A percentile compares a stretch with the other conserved stretches of the same genome.
Evolutionary conservation across 2,113 vertebrate species (phyloP).

Genomic region (Geococcyx californianus): DNA sequence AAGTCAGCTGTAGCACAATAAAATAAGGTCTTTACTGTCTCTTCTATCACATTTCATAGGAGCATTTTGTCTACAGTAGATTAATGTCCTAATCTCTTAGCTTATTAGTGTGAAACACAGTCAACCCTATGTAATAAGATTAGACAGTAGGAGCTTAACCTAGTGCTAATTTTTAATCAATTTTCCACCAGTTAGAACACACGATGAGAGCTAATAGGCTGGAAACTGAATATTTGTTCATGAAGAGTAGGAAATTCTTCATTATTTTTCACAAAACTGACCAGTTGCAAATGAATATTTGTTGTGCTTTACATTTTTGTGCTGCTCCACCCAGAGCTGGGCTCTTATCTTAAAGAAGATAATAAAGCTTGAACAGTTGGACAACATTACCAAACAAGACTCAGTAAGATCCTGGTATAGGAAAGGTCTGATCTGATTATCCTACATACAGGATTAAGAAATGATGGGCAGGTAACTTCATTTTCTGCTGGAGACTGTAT

Average conservation of each 20-base stretch:
- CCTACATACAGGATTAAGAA: background rate
- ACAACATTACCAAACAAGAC: background rate
- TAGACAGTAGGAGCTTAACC: slow-evolving; percentile 57
- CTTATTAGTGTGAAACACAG: slow-evolving; percentile 64
- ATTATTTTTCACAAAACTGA: background rate
- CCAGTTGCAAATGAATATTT: background rate
- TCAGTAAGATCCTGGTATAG: background rate
- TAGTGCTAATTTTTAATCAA: slow-evolving; percentile 19
- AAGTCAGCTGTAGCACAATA: background rate
- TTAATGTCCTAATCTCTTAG: slow-evolving; percentile 68
- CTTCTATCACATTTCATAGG: slow-evolving; percentile 27
- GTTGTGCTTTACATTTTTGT: background rate
- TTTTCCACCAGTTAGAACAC: background rate
- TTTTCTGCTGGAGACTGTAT: background rate
- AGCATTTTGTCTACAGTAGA: slow-evolving; percentile 42
- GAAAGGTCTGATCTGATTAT: slow-evolving; percentile 14
- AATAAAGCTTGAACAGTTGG: background rate
- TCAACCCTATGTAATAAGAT: slow-evolving; percentile 59
- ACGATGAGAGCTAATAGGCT: background rate
- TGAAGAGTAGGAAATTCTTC: background rate
- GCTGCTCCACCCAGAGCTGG: background rate
- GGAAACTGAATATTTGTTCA: background rate
- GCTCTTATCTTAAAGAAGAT: background rate
- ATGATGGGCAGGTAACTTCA: background rate
- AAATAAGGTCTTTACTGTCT: background rate